Conservation (phyloP, 2,888 invertebrate genomes). For the Eupithecia insigniata region DNA sequence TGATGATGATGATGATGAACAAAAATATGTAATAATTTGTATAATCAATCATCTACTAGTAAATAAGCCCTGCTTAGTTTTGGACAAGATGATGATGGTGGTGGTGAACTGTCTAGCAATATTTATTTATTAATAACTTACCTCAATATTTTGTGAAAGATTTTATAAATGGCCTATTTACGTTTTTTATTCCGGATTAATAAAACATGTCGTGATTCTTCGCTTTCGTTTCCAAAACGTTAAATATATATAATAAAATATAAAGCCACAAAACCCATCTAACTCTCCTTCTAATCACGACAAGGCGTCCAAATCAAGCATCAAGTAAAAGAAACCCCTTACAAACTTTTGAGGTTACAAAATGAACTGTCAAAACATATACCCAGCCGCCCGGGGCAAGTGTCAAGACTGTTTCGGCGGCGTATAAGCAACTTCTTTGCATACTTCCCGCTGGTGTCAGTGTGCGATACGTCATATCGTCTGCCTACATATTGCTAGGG, state of each 20-base stretch:
- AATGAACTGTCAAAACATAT: constrained; percentile 60
- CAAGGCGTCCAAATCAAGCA: constrained; percentile 30
- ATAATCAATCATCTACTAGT: no score
- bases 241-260: neutral
- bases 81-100: no score
- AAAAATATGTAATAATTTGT: no score
- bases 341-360: constrained; percentile 40
- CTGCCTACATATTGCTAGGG: constrained; percentile 75
- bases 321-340: constrained; percentile 35
- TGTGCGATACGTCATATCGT: constrained; percentile 82
- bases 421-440: constrained; percentile 79
- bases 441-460: constrained; percentile 83
- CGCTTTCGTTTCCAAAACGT: neutral
- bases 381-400: constrained; percentile 60
- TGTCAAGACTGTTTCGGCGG: constrained; percentile 69
- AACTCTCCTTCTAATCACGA: constrained; percentile 25
- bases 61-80: no score
- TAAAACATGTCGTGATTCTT: neutral
- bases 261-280: neutral
- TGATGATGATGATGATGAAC: no score
- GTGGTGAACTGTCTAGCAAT: no score
- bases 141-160: no score
- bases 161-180: neutral
- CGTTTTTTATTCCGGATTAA: neutral
- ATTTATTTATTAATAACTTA: no score